phyloP scores from a whole-genome alignment of 2,113 vertebrate genomes.

The Poeciliopsis prolifica region DNA sequence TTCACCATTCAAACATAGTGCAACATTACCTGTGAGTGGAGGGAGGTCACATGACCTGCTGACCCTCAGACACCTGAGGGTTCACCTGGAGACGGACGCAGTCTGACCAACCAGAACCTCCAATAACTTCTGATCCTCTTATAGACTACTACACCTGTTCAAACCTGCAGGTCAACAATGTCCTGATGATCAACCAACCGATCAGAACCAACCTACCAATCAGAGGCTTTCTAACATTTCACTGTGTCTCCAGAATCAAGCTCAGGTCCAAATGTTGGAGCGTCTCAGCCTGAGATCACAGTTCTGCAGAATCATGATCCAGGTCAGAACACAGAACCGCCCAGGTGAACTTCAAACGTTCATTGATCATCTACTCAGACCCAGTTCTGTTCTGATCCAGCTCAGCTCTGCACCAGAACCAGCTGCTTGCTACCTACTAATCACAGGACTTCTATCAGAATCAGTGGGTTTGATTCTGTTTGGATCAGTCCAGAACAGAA shows the following conservation, averaged over 20 bases:
- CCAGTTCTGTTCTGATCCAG: neutral
- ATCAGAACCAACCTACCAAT: neutral
- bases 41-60: slow-evolving; percentile 18
- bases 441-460: neutral
- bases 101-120: neutral
- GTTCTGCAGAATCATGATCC: neutral
- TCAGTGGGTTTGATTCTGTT: neutral
- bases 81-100: slow-evolving; percentile 77
- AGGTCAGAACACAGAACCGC: neutral
- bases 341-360: neutral
- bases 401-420: neutral
- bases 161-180: neutral
- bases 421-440: neutral
- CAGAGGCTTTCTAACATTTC: neutral
- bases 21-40: neutral
- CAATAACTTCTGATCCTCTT: neutral
- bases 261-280: neutral
- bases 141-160: neutral
- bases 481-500: neutral
- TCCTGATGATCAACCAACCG: neutral
- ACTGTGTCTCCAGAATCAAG: neutral
- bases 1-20: neutral
- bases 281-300: neutral
- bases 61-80: slow-evolving; percentile 8
- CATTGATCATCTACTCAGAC: neutral